Evolutionary conservation across 2,113 vertebrate species (phyloP).

Genomic region (Orientallactaga bullata): DNA sequence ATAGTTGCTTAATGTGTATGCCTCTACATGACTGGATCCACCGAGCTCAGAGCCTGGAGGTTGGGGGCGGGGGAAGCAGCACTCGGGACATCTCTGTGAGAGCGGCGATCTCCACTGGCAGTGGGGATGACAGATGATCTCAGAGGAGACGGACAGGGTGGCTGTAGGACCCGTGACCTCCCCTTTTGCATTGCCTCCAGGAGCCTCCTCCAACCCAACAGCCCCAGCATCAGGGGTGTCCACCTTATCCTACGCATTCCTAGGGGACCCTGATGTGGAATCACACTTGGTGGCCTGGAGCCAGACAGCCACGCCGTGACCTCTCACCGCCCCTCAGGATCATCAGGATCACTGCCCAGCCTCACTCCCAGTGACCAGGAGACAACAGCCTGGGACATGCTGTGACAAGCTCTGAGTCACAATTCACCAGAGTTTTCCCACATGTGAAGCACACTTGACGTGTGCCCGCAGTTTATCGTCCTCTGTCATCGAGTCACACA

Average conservation of each 20-base stretch:
- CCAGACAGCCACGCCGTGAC: fast-evolving
- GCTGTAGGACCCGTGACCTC: background rate
- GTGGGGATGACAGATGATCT: slow-evolving; percentile 6
- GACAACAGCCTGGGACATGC: background rate
- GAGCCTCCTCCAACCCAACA: background rate
- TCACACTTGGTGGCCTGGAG: background rate
- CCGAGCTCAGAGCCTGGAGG: background rate
- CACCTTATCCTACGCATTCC: background rate
- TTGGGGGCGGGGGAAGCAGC: background rate
- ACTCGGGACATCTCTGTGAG: too few relatives aligned
- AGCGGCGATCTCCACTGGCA: slow-evolving; percentile 2
- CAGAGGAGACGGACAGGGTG: background rate
- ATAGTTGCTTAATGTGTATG: background rate
- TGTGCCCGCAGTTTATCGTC: fast-evolving
- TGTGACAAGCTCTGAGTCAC: background rate
- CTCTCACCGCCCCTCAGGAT: background rate
- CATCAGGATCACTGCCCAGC: background rate
- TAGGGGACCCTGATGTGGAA: background rate
- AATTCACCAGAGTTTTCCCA: background rate
- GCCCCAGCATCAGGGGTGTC: background rate
- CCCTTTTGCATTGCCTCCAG: background rate
- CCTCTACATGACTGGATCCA: background rate
- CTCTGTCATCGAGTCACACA: background rate
- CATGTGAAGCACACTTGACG: background rate
- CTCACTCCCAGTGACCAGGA: background rate